Conservation (phyloP, 2,888 invertebrate genomes). For the Drosophila anomelani region DNA sequence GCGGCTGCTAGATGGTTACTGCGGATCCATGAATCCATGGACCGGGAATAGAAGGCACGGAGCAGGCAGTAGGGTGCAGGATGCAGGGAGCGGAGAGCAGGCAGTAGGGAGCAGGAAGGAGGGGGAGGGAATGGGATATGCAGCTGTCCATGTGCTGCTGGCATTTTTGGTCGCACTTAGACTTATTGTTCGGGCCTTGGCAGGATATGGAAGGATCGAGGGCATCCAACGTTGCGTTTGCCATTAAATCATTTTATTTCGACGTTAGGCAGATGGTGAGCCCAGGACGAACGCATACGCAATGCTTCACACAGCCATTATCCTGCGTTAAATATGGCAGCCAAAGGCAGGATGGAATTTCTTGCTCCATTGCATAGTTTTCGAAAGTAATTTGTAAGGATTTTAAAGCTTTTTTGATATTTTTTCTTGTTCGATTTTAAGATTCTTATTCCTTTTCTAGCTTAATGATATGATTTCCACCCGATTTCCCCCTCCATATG, state of each 20-base stretch:
- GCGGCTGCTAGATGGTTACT: conserved; percentile 10
- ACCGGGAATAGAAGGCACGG: neutral
- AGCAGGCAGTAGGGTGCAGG: neutral
- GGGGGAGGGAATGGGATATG: conserved; percentile 4
- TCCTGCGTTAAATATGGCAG: conserved; percentile 10
- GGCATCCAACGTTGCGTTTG: conserved; percentile 21
- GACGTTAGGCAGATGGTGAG: conserved; percentile 33
- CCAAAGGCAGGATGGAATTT: conserved; percentile 1
- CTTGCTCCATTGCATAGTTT: neutral
- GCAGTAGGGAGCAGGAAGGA: neutral
- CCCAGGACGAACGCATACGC: conserved; percentile 4
- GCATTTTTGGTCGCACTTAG: conserved; percentile 48
- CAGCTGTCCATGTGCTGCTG: conserved; percentile 36
- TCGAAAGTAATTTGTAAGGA: neutral
- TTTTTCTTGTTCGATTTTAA: neutral
- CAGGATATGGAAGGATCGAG: conserved; percentile 21
- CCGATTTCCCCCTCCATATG: neutral
- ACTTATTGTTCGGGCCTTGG: conserved; percentile 58
- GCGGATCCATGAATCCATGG: conserved; percentile 4
- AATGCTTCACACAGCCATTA: conserved; percentile 7
- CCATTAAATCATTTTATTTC: conserved; percentile 39
- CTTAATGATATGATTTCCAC: neutral
- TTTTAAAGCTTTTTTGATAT: neutral
- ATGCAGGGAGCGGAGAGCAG: neutral
- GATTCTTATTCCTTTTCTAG: neutral